Evolutionary conservation across 2,888 invertebrate genomes (phyloP).

Genomic region (Yponomeuta malinellus): DNA sequence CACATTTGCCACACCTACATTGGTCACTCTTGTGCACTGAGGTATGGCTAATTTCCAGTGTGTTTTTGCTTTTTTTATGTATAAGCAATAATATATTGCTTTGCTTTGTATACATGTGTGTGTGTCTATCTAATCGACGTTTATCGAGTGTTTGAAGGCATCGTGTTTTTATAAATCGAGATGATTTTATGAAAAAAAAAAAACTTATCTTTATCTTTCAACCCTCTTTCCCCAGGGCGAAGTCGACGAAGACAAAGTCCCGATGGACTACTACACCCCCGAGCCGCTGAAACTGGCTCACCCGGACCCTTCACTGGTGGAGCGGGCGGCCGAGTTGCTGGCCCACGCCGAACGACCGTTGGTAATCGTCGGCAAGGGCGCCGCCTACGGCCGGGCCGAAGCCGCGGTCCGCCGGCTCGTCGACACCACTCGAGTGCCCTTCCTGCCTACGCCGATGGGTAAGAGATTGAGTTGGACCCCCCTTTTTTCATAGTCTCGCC

Average conservation of each 20-base stretch:
- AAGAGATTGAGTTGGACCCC: constrained; percentile 27
- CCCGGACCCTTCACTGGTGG: constrained; percentile 82
- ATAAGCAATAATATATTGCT: too few relatives aligned
- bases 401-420: constrained; percentile 81
- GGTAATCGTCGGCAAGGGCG: constrained; percentile 93
- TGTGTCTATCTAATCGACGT: too few relatives aligned
- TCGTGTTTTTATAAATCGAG: too few relatives aligned
- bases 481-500: too few relatives aligned
- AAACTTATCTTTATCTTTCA: not conserved
- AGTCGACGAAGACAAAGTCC: constrained; percentile 58
- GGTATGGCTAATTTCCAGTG: too few relatives aligned
- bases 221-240: constrained; percentile 38
- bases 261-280: constrained; percentile 60
- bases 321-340: constrained; percentile 81
- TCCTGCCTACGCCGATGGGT: constrained; percentile 97
- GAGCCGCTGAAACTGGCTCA: constrained; percentile 80
- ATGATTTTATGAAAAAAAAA: too few relatives aligned
- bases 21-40: too few relatives aligned
- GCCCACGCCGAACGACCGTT: constrained; percentile 86
- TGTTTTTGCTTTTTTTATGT: too few relatives aligned
- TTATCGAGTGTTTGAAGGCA: too few relatives aligned
- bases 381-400: constrained; percentile 89
- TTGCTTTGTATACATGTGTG: too few relatives aligned
- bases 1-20: too few relatives aligned
- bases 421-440: constrained; percentile 84